phyloP scores from a whole-genome alignment of 2,113 vertebrate species.

The Tychaedon coryphoeus region DNA sequence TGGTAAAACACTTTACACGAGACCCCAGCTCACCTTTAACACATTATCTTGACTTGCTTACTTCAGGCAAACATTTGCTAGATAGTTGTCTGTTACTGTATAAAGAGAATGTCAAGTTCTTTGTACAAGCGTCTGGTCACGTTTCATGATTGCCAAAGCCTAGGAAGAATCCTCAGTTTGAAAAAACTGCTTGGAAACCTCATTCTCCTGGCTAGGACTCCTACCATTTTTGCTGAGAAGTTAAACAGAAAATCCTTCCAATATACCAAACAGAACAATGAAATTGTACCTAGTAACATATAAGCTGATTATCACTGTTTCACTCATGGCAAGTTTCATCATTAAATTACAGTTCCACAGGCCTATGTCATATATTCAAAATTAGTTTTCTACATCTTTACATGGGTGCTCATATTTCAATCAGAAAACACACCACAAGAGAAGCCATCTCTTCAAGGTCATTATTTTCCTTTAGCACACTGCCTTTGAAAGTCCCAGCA shows the following conservation, averaged over 20 bases:
- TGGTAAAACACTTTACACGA: slow-evolving; percentile 9
- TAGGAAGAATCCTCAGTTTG: neutral
- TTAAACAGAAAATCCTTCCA: neutral
- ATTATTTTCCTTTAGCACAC: neutral
- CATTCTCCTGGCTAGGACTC: neutral
- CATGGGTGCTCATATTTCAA: neutral
- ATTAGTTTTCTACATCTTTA: neutral
- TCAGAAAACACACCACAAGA: neutral
- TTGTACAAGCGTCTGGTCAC: neutral
- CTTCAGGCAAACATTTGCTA: slow-evolving; percentile 50
- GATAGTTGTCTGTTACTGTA: neutral
- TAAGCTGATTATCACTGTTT: neutral
- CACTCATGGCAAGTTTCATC: neutral
- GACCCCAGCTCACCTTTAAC: slow-evolving; percentile 15
- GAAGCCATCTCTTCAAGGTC: neutral
- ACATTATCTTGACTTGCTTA: slow-evolving; percentile 33
- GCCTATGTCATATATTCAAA: neutral
- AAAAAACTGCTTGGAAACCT: neutral
- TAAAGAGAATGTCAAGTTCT: neutral
- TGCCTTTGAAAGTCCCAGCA: neutral
- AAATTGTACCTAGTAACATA: neutral
- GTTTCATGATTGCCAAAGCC: neutral
- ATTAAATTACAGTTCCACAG: neutral
- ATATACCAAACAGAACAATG: neutral
- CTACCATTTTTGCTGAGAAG: neutral